Conservation (phyloP, 1,140 invertebrate species). For the Drosophila gunungcola region DNA sequence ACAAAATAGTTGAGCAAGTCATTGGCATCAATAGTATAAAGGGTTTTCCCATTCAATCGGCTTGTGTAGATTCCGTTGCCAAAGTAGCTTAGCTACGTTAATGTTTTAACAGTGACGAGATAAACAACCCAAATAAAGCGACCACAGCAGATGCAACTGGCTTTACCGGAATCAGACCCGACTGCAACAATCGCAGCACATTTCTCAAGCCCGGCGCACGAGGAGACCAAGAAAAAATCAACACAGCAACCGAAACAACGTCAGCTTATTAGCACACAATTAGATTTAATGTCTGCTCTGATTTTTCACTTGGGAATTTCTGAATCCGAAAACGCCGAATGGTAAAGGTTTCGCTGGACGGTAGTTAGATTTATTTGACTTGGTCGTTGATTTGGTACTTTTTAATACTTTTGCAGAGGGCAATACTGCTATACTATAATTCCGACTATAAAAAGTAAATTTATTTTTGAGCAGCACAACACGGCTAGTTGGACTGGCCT, state of each 20-base stretch:
- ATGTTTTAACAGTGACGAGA: constrained; percentile 66
- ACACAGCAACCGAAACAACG: constrained; percentile 29
- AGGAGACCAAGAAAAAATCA: constrained; percentile 8
- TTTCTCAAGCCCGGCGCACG: constrained; percentile 54
- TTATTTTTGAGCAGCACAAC: too few species aligned
- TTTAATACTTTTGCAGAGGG: background rate
- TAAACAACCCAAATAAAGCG: constrained; percentile 55
- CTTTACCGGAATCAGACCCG: constrained; percentile 11
- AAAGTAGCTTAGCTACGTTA: constrained; percentile 40
- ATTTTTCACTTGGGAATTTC: constrained; percentile 29
- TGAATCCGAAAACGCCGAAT: constrained; percentile 3
- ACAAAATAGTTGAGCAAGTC: constrained; percentile 6
- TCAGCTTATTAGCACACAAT: constrained; percentile 77
- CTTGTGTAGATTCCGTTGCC: constrained; percentile 31
- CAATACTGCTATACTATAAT: too few species aligned
- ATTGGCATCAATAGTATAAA: constrained; percentile 21
- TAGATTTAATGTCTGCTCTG: constrained; percentile 39
- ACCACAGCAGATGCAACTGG: constrained; percentile 22
- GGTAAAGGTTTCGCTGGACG: background rate
- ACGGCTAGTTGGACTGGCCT: too few species aligned
- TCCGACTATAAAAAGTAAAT: too few species aligned
- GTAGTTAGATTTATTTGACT: background rate
- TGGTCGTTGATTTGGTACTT: background rate
- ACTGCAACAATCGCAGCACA: constrained; percentile 34
- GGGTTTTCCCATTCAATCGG: constrained; percentile 5